Conservation (phyloP, 53 echinoderm and acorn worm species). For the Paracentrotus lividus region DNA sequence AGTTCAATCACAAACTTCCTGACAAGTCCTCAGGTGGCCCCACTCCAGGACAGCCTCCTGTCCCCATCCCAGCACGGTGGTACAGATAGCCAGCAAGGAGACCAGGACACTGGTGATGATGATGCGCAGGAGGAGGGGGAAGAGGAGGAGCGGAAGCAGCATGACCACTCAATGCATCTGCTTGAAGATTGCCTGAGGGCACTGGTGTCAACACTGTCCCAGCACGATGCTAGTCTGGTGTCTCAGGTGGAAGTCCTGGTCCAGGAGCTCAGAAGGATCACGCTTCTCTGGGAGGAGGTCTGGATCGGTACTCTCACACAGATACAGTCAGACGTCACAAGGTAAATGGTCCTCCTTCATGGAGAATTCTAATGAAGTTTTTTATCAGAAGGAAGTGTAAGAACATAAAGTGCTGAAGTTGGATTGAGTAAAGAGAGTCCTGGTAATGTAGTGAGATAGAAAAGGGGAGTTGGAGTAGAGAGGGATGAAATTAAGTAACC, state of each 20-base stretch:
- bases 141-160: conserved; percentile 84
- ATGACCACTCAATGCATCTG: conserved; percentile 90
- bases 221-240: conserved; percentile 88
- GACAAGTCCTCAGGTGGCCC: conserved; percentile 67
- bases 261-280: conserved; percentile 91
- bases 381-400: too few relatives aligned
- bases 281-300: conserved; percentile 97
- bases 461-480: too few relatives aligned
- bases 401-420: too few relatives aligned
- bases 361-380: too few relatives aligned
- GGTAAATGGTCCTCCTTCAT: conserved; percentile 62
- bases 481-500: too few relatives aligned
- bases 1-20: conserved; percentile 81
- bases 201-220: conserved; percentile 84
- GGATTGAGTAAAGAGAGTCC: too few relatives aligned
- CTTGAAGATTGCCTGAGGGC: conserved; percentile 91
- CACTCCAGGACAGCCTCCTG: conserved; percentile 55
- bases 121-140: conserved; percentile 61
- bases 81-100: conserved; percentile 62
- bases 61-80: conserved; percentile 59
- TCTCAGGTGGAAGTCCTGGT: conserved; percentile 84
- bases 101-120: not conserved
- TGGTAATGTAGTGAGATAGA: too few relatives aligned
- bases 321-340: conserved; percentile 89
- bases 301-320: conserved; percentile 97